Percentiles rank a stretch among this genome's conserved stretches.
Conservation (phyloP, 1,140 invertebrate genomes). For the Drosophila quadrilineata region DNA sequence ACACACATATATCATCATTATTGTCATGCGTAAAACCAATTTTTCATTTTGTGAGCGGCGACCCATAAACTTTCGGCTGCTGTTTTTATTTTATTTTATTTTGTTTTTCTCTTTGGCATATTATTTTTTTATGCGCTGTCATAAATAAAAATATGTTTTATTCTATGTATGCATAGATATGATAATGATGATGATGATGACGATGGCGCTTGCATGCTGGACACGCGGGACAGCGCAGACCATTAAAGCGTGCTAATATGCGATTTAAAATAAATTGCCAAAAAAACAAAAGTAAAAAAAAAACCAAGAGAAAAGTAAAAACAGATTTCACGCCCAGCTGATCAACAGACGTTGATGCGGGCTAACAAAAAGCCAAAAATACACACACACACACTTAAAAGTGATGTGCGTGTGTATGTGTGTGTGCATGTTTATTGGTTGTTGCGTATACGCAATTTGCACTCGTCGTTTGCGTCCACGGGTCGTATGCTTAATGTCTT, state of each 20-base stretch:
- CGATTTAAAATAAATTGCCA: slow-evolving; percentile 48
- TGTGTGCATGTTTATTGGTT: slow-evolving; percentile 8
- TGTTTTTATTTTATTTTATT: no score
- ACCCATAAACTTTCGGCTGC: slow-evolving; percentile 72
- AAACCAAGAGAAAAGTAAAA: no score
- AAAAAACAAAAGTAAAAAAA: no score
- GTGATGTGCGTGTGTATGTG: no score
- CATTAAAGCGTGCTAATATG: slow-evolving; percentile 49
- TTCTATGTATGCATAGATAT: slow-evolving; percentile 36
- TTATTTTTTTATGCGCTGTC: slow-evolving; percentile 65
- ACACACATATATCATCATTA: slow-evolving; percentile 31
- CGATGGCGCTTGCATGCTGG: no score
- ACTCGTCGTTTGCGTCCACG: slow-evolving; percentile 13
- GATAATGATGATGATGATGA: no score
- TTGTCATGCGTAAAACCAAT: slow-evolving; percentile 66
- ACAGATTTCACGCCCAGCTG: slow-evolving; percentile 36
- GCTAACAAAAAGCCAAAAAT: no score
- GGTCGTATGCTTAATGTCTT: slow-evolving; percentile 67
- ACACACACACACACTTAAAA: no score
- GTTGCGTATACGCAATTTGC: slow-evolving; percentile 36
- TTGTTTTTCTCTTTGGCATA: no score
- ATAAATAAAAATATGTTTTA: slow-evolving; percentile 72
- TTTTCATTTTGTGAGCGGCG: slow-evolving; percentile 68
- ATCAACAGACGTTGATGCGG: no score
- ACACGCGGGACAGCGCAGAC: neutral